Percentiles rank a stretch among this genome's conserved stretches.
Evolutionary conservation across 2,888 invertebrate species (phyloP).

Genomic region (Epinotia nisella): DNA sequence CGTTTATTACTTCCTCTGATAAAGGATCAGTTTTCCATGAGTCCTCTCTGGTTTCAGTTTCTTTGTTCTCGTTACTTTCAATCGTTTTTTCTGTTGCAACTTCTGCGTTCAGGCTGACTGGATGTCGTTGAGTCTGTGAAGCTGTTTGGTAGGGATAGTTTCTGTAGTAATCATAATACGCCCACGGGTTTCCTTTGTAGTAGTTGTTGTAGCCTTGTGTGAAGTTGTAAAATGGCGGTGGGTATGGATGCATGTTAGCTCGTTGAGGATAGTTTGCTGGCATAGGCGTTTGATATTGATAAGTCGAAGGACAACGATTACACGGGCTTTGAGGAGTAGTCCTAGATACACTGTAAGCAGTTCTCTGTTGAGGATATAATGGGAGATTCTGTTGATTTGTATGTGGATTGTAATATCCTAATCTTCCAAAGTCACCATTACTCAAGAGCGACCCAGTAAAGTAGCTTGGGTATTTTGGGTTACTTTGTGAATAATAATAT

Average conservation of each 20-base stretch:
- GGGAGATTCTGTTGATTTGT: conserved; percentile 62
- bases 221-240: conserved; percentile 59
- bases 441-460: conserved; percentile 54
- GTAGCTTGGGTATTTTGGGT: conserved; percentile 47
- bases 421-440: conserved; percentile 56
- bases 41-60: conserved; percentile 44
- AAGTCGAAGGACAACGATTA: conserved; percentile 45
- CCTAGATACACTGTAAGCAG: not conserved
- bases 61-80: not conserved
- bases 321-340: not conserved
- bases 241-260: conserved; percentile 62
- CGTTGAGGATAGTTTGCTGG: conserved; percentile 39
- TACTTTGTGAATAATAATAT: conserved; percentile 32
- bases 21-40: conserved; percentile 70
- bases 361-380: conserved; percentile 59
- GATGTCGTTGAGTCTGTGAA: not conserved
- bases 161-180: conserved; percentile 53
- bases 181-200: conserved; percentile 55
- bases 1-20: conserved; percentile 63
- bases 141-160: conserved; percentile 46
- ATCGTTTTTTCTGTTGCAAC: conserved; percentile 46
- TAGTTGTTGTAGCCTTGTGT: conserved; percentile 51
- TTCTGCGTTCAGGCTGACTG: conserved; percentile 40
- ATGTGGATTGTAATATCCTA: conserved; percentile 68
- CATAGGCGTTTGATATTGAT: conserved; percentile 43